phyloP scores from a whole-genome alignment of 2,888 invertebrate species.

The Iselma pallidipennis region DNA sequence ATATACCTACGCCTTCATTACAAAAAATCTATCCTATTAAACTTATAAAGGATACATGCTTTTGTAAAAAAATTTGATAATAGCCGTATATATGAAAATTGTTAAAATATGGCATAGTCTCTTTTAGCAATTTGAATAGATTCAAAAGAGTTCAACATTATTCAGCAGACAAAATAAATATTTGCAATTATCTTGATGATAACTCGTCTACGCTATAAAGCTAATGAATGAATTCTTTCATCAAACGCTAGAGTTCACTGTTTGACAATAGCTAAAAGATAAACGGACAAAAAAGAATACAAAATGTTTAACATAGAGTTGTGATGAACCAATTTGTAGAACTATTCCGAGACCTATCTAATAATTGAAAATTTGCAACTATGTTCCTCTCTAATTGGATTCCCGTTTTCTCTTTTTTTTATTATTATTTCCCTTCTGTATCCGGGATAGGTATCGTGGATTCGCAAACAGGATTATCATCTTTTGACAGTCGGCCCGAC shows the following conservation, averaged over 20 bases:
- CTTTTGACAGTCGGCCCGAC: slow-evolving; percentile 69
- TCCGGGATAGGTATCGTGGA: slow-evolving; percentile 67
- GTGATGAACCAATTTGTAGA: too few species aligned
- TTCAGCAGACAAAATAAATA: background rate
- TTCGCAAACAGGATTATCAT: slow-evolving; percentile 70
- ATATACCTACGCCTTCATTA: too few species aligned
- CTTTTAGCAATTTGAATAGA: too few species aligned
- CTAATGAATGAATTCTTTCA: background rate
- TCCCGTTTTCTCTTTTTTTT: background rate
- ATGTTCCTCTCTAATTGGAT: background rate
- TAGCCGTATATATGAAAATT: background rate
- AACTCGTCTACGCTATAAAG: background rate
- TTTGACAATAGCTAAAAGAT: background rate
- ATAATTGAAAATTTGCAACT: slow-evolving; percentile 11
- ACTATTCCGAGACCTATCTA: too few species aligned
- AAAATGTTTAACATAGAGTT: too few species aligned
- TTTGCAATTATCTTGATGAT: background rate
- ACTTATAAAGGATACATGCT: too few species aligned
- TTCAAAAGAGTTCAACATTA: too few species aligned
- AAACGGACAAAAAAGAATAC: too few species aligned
- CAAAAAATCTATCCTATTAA: too few species aligned
- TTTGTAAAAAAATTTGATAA: too few species aligned
- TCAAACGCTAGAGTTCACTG: background rate
- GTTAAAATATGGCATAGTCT: background rate
- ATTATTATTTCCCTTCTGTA: background rate